A percentile compares a stretch with the other conserved stretches of the same genome.
Conservation (phyloP, 2,797 vertebrate genomes). For the Ctenochaetus hawaiiensis region DNA sequence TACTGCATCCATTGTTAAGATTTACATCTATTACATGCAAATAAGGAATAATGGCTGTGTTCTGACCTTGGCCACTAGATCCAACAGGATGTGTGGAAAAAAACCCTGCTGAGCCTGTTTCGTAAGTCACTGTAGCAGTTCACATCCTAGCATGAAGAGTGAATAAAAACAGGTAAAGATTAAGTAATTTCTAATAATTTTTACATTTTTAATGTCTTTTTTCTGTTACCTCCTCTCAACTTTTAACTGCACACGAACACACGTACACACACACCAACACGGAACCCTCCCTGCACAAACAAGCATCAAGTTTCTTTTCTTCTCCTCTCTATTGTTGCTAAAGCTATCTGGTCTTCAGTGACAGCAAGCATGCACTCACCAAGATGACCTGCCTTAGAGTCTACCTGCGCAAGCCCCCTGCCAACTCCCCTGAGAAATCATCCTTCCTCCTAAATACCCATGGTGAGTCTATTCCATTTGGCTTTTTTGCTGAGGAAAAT, state of each 20-base stretch:
- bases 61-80: not conserved
- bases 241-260: not conserved
- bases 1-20: not conserved
- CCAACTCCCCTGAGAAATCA: conserved; percentile 37
- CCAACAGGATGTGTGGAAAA: conserved; percentile 1
- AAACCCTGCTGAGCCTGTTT: conserved; percentile 1
- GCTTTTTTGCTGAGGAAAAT: not conserved
- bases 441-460: conserved; percentile 74
- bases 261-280: conserved; percentile 7
- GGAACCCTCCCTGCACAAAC: conserved; percentile 14
- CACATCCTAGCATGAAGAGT: not conserved
- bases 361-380: conserved; percentile 34
- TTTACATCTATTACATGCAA: not conserved
- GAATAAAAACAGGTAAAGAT: not conserved
- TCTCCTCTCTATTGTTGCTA: conserved; percentile 38
- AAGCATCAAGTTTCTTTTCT: conserved; percentile 68
- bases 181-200: not conserved
- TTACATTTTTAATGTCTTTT: not conserved
- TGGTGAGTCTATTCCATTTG: conserved; percentile 62
- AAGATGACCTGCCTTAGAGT: conserved; percentile 72
- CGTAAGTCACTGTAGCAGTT: not conserved
- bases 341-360: conserved; percentile 15
- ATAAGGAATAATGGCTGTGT: not conserved
- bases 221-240: not conserved
- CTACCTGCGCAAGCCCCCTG: conserved; percentile 53